Evolutionary conservation across 2,888 invertebrate species (phyloP), one percentile per base, ranked within the genome.

Genomic region (Lepidocyrtinus sp.): DNA sequence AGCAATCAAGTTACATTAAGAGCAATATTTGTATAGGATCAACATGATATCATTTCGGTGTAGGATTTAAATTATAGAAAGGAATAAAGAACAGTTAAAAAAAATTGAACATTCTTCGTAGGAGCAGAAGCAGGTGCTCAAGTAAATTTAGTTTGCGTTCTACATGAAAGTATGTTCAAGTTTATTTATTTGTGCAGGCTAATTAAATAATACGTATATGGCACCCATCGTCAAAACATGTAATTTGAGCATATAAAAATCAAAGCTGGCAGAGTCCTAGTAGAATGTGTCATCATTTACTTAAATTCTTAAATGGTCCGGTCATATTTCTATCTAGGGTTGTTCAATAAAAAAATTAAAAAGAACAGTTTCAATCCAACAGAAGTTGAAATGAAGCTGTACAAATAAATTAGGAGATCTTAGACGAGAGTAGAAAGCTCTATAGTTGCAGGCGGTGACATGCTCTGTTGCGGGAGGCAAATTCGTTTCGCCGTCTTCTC

Each of bases 361-460:
- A 36, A 36, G 12, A 36, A 12, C 5, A 36, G 36, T 36, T 36
- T 36, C 5, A 36, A 36, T 7, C 5, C 36, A 36, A 12, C 5
- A 36, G 24, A 21, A 21, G 24, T 63, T 63, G 12, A 21, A 9
- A 21, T 63, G 19, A 24, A 63, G 24, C 22, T 21, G 15, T 17
- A 61, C 36, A 7, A 36, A 36, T 36, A 36, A 19, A 7, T 24
- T 22, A 24, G 22, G 19, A 15, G 21, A 24, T 59, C 26, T 82
- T 80, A 86, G 82, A 86, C 86, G 71, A 86, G 82, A 15, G 86
- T 86, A 26, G 86, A 86, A 82, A 86, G 85, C 85, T 86, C 86
- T 67, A 86, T 82, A 70, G 85, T 85, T 69, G 86, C 82, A 82
- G 82, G 76, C 50, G 83, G 82, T 36, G 86, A 82, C 70, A 83